A percentile compares a stretch with the other conserved stretches of the same genome.
These are phyloP conservation scores for Pseudomugil tenellus DNA, from an alignment of 2,797 vertebrate species.

Conservation along the genomic window DNA sequence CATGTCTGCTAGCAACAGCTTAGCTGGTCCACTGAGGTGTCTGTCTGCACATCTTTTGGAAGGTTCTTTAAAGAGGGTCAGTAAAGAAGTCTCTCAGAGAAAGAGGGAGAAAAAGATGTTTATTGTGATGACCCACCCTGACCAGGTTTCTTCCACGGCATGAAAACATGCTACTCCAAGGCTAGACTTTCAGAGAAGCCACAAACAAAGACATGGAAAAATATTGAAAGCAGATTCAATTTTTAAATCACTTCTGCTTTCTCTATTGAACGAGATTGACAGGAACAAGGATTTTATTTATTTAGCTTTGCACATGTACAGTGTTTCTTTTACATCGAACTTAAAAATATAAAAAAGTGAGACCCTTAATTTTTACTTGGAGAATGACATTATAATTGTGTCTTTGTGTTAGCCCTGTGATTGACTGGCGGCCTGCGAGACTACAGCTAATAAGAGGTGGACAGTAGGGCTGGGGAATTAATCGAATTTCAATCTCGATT, in stretches of 20 bases:
- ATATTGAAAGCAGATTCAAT: conserved; percentile 1
- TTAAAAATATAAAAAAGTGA: too few relatives aligned
- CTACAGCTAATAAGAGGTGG: too few relatives aligned
- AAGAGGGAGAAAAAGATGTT: conserved; percentile 69
- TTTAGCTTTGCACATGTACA: neutral
- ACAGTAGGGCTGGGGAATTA: neutral
- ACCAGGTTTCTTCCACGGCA: conserved; percentile 58
- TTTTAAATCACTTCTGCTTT: neutral
- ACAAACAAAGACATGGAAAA: conserved; percentile 31
- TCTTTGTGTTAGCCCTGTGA: too few relatives aligned
- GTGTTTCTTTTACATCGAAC: too few relatives aligned
- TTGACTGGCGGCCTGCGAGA: too few relatives aligned
- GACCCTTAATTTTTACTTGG: too few relatives aligned
- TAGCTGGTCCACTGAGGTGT: conserved; percentile 78
- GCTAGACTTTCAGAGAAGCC: conserved; percentile 72
- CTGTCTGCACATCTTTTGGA: conserved; percentile 79
- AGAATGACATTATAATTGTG: too few relatives aligned
- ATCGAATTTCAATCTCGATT: too few relatives aligned
- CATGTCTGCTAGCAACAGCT: conserved; percentile 82
- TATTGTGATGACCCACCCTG: conserved; percentile 79
- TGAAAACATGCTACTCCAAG: conserved; percentile 71
- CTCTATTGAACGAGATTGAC: neutral
- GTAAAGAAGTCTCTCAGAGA: conserved; percentile 70
- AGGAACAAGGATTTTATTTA: neutral
- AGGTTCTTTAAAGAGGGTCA: conserved; percentile 72